These are phyloP conservation scores for Hemicentrotus pulcherrimus DNA, from an alignment of 35 echinoderm and acorn worm species.

Conservation along the genomic window DNA sequence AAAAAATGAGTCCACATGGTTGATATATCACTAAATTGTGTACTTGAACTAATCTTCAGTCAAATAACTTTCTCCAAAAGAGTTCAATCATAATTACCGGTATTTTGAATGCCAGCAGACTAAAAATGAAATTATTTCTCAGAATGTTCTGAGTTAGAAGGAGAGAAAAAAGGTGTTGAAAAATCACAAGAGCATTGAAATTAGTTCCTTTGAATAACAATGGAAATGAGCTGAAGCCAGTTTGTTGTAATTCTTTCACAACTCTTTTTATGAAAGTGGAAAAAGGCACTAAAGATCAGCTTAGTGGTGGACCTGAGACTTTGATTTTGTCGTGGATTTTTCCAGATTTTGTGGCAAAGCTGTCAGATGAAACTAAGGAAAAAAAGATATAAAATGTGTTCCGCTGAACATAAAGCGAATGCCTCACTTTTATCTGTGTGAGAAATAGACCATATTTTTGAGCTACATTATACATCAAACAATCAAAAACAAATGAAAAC, in stretches of 20 bases:
- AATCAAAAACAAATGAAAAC: not conserved
- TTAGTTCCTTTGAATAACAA: not conserved
- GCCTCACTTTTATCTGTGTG: not conserved
- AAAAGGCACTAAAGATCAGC: conserved; percentile 8
- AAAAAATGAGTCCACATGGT: not conserved
- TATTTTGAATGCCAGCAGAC: no score
- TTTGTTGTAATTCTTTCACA: not conserved
- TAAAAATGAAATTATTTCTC: no score
- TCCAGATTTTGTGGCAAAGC: not conserved
- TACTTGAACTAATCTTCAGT: not conserved
- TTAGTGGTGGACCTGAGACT: not conserved
- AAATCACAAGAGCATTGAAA: not conserved
- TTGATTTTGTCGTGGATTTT: not conserved
- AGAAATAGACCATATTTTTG: not conserved
- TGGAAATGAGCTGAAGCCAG: not conserved
- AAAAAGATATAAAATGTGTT: not conserved
- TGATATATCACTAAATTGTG: not conserved
- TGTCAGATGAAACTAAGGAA: not conserved
- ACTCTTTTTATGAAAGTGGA: not conserved
- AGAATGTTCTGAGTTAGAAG: no score
- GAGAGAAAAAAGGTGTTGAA: no score
- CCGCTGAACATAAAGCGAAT: not conserved
- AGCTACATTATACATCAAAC: not conserved
- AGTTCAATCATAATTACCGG: not conserved
- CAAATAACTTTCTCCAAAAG: not conserved